Conservation (phyloP, 1,140 invertebrate species). For the Colletes gigas region DNA sequence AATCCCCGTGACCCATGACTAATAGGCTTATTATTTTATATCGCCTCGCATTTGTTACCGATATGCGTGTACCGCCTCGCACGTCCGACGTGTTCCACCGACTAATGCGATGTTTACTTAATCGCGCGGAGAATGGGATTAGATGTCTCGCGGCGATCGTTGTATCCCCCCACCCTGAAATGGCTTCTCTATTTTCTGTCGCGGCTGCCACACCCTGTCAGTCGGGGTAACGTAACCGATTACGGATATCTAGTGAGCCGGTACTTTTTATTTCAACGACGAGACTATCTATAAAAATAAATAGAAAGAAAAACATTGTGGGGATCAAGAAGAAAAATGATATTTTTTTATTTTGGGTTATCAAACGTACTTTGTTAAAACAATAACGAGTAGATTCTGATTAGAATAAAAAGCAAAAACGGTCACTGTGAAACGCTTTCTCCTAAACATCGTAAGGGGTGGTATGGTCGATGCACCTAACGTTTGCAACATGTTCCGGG, state of each 20-base stretch:
- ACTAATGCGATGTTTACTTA: conserved; percentile 74
- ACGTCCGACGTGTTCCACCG: conserved; percentile 48
- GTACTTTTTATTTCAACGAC: too few relatives aligned
- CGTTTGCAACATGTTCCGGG: neutral
- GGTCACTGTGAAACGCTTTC: neutral
- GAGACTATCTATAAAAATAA: too few relatives aligned
- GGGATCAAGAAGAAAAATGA: too few relatives aligned
- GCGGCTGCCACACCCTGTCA: neutral
- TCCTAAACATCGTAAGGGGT: neutral
- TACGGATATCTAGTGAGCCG: too few relatives aligned
- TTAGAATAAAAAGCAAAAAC: too few relatives aligned
- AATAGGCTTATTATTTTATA: conserved; percentile 81
- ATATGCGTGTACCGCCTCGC: conserved; percentile 45
- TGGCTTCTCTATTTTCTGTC: neutral
- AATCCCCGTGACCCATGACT: conserved; percentile 69
- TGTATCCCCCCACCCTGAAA: neutral
- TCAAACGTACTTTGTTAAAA: too few relatives aligned
- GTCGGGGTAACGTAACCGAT: too few relatives aligned
- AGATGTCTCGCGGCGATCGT: conserved; percentile 37
- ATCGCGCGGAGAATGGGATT: conserved; percentile 72
- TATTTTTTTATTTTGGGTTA: too few relatives aligned
- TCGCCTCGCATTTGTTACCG: conserved; percentile 76
- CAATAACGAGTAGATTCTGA: too few relatives aligned
- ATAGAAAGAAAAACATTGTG: too few relatives aligned
- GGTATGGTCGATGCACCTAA: conserved; percentile 4